Conservation (phyloP, 2,888 invertebrate species). For the Zygaena filipendulae region DNA sequence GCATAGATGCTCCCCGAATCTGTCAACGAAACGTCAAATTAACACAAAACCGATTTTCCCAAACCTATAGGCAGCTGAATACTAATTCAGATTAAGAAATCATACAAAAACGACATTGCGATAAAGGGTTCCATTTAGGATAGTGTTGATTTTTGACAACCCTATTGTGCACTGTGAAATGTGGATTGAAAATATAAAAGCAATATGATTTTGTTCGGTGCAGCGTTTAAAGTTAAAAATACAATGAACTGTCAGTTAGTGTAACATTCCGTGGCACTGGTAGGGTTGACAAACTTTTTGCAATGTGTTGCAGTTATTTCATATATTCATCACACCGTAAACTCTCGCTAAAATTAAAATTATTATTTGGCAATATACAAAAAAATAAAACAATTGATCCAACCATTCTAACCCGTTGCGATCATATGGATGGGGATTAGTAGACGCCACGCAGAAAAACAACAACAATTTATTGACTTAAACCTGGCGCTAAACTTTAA, state of each 20-base stretch:
- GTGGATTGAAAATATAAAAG: slow-evolving; percentile 33
- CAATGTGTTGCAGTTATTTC: slow-evolving; percentile 1
- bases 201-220: slow-evolving; percentile 23
- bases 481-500: too few species aligned
- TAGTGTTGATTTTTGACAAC: slow-evolving; percentile 46
- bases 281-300: slow-evolving; percentile 25
- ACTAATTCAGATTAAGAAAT: slow-evolving; percentile 44
- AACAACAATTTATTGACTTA: too few species aligned
- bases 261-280: slow-evolving; percentile 20
- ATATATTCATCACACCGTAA: slow-evolving; percentile 1
- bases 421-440: too few species aligned
- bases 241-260: slow-evolving; percentile 23
- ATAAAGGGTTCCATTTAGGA: slow-evolving; percentile 39
- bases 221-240: slow-evolving; percentile 19
- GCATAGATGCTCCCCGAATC: slow-evolving; percentile 28
- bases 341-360: not conserved
- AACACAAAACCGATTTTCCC: slow-evolving; percentile 41
- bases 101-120: slow-evolving; percentile 21
- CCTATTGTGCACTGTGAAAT: slow-evolving; percentile 29
- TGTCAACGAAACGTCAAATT: slow-evolving; percentile 58
- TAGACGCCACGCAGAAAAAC: too few species aligned
- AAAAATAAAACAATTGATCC: too few species aligned
- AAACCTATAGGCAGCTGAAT: slow-evolving; percentile 44
- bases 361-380: not conserved
- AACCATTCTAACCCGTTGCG: too few species aligned